These are phyloP conservation scores for Oncopeltus fasciatus DNA, from an alignment of 1,140 invertebrate species.

Conservation along the genomic window DNA sequence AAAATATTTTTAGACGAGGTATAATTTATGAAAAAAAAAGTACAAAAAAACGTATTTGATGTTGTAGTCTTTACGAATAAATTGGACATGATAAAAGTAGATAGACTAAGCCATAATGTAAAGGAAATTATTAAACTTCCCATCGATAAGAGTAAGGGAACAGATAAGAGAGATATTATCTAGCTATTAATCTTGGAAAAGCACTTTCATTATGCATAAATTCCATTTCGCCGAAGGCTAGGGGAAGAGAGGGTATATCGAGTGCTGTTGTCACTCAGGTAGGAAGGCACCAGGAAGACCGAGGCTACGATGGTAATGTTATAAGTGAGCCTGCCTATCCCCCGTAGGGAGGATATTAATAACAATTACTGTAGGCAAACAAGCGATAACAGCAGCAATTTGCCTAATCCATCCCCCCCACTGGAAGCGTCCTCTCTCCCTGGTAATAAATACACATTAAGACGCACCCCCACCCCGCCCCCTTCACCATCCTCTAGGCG, in stretches of 20 bases:
- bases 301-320: too few species aligned
- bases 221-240: too few species aligned
- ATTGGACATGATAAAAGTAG: too few species aligned
- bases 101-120: too few species aligned
- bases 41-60: too few species aligned
- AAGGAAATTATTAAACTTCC: too few species aligned
- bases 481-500: background rate
- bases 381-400: background rate
- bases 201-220: background rate
- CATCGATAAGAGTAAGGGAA: too few species aligned
- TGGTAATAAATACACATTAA: background rate
- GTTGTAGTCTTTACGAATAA: too few species aligned
- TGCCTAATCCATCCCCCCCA: background rate
- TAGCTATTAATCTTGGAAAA: background rate
- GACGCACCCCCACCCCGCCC: background rate
- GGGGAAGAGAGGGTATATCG: too few species aligned
- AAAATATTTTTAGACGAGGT: too few species aligned
- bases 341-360: slow-evolving; percentile 1
- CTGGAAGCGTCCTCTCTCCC: background rate
- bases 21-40: too few species aligned
- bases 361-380: slow-evolving; percentile 5
- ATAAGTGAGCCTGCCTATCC: background rate
- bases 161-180: too few species aligned
- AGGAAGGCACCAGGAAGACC: background rate
- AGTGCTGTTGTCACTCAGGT: background rate